A percentile compares a stretch with the other conserved stretches of the same genome.
Conservation (phyloP, 2,113 vertebrate genomes). For the Propithecus coquereli region DNA sequence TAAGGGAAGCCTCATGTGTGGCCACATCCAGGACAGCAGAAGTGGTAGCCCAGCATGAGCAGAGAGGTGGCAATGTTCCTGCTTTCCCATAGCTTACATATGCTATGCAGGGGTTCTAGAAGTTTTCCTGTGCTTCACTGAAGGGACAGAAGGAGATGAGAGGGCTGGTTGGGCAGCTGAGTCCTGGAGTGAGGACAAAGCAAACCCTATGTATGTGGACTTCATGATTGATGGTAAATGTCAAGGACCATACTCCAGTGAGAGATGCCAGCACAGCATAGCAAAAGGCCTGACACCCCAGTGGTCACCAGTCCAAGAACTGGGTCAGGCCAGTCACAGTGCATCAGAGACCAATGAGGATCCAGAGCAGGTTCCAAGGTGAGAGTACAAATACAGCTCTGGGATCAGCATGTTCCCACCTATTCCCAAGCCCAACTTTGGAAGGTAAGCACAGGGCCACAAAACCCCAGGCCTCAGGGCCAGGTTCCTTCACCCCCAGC, state of each 20-base stretch:
- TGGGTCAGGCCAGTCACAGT: not conserved
- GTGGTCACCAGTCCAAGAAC: too few relatives aligned
- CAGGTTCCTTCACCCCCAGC: not conserved
- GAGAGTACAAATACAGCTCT: not conserved
- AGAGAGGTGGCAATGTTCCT: not conserved
- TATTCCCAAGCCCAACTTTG: not conserved
- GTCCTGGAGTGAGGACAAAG: not conserved
- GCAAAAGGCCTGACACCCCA: not conserved
- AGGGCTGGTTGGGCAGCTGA: not conserved
- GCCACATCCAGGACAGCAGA: not conserved
- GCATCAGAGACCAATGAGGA: not conserved
- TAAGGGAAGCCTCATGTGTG: not conserved
- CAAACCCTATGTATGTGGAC: not conserved
- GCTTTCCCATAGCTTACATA: not conserved
- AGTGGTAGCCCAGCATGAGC: not conserved
- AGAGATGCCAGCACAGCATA: not conserved
- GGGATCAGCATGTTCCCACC: too few relatives aligned
- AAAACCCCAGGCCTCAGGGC: not conserved
- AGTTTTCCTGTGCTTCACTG: not conserved
- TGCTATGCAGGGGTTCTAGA: not conserved
- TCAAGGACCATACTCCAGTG: not conserved
- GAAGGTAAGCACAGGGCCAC: not conserved
- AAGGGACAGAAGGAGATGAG: not conserved
- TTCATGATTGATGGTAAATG: not conserved
- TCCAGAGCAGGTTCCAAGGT: not conserved